Percentiles rank a stretch among this genome's conserved stretches.
phyloP scores from a whole-genome alignment of 2,113 vertebrate species.

The Thomomys bottae region DNA sequence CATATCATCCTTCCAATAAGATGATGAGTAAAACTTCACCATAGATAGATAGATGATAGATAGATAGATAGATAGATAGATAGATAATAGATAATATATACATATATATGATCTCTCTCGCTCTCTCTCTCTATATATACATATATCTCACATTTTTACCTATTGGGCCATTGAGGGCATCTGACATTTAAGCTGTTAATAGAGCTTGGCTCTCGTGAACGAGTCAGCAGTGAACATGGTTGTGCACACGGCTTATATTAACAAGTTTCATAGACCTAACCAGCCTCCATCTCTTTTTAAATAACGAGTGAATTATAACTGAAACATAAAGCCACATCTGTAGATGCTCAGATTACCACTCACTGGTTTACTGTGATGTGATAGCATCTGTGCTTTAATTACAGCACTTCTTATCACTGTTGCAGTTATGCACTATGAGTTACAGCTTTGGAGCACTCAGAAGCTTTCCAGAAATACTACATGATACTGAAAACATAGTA shows the following conservation, averaged over 20 bases:
- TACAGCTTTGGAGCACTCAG: background rate
- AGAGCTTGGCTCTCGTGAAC: too few species aligned
- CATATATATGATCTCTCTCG: too few species aligned
- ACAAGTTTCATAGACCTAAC: constrained; percentile 14
- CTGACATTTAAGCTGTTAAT: too few species aligned
- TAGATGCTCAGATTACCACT: background rate
- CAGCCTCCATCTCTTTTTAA: background rate
- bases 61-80: too few species aligned
- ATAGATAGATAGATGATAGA: too few species aligned
- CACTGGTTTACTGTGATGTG: background rate
- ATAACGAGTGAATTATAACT: constrained; percentile 20
- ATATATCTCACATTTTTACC: too few species aligned
- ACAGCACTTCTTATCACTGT: background rate
- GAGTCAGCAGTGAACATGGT: too few species aligned
- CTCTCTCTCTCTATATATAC: too few species aligned
- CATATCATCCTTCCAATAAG: too few species aligned
- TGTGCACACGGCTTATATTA: background rate
- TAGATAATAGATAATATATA: too few species aligned
- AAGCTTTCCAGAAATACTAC: constrained; percentile 18
- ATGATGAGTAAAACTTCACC: too few species aligned
- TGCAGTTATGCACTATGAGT: background rate
- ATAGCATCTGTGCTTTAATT: background rate
- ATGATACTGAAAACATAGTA: background rate
- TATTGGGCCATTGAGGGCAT: too few species aligned
- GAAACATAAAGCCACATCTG: constrained; percentile 48